Percentiles rank a stretch among this genome's conserved stretches.
These are phyloP conservation scores for Oopsacas minuta DNA, from an alignment of 37 sponge, comb jelly and placozoan genomes.

Conservation along the genomic window DNA sequence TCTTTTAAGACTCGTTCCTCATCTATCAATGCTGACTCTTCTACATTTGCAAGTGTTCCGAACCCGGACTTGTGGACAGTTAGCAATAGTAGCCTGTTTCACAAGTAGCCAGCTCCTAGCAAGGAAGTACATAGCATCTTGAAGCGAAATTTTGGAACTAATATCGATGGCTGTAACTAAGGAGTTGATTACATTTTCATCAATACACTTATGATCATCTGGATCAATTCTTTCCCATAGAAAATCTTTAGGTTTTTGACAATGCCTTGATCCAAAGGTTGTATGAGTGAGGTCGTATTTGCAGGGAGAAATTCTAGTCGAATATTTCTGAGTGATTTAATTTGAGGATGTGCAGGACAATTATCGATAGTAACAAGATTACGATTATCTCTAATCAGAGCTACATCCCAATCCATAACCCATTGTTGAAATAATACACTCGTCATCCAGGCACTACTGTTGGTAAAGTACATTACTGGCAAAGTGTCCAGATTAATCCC, in stretches of 20 bases:
- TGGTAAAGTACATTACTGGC: neutral
- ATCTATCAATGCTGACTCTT: neutral
- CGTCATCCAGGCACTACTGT: conserved; percentile 23
- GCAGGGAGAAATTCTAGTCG: conserved; percentile 5
- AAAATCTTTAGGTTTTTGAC: conserved; percentile 10
- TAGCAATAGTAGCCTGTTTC: neutral
- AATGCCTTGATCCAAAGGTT: neutral
- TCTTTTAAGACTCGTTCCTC: neutral
- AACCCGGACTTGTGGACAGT: neutral
- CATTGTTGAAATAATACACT: conserved; percentile 7
- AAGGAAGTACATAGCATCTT: neutral
- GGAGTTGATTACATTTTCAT: neutral
- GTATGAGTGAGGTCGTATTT: neutral
- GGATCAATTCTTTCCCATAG: conserved; percentile 20
- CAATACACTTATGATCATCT: conserved; percentile 10
- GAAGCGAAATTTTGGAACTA: conserved; percentile 11
- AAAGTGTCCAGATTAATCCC: neutral
- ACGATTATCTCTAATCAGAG: neutral
- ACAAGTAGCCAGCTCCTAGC: neutral
- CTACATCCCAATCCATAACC: neutral
- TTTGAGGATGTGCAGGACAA: conserved; percentile 21
- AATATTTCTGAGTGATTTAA: neutral
- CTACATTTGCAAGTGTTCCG: neutral
- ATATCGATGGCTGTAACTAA: conserved; percentile 5
- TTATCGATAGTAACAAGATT: conserved; percentile 13